Conservation (phyloP, 1,140 invertebrate genomes). For the Hyles vespertilio region DNA sequence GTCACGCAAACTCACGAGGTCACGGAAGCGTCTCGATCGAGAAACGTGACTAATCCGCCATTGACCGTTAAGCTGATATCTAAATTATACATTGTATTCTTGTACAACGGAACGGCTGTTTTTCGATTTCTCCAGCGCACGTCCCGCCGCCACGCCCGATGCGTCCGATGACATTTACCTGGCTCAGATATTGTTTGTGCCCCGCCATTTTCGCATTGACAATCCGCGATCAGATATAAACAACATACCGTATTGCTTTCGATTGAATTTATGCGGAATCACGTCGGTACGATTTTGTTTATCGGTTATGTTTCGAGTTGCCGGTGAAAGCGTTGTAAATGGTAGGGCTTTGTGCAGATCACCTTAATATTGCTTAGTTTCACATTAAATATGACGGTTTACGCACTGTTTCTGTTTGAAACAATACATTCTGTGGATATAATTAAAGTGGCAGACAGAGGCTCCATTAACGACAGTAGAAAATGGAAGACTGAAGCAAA, state of each 20-base stretch:
- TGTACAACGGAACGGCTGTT: constrained; percentile 15
- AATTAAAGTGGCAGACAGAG: too few relatives aligned
- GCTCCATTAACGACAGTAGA: too few relatives aligned
- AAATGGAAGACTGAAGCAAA: too few relatives aligned
- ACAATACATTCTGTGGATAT: too few relatives aligned
- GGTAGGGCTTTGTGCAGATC: too few relatives aligned
- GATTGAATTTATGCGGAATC: constrained; percentile 32
- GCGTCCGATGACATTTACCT: constrained; percentile 34
- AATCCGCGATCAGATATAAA: constrained; percentile 30
- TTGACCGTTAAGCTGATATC: constrained; percentile 35
- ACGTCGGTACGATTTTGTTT: constrained; percentile 26
- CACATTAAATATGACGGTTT: too few relatives aligned
- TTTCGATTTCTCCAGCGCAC: constrained; percentile 31
- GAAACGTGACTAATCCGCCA: constrained; percentile 33
- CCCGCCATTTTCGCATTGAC: constrained; percentile 30
- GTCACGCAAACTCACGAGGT: constrained; percentile 4
- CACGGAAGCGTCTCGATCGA: constrained; percentile 28
- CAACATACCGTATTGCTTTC: constrained; percentile 23
- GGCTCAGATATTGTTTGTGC: constrained; percentile 29
- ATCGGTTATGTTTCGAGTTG: constrained; percentile 16
- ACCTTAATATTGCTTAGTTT: too few relatives aligned
- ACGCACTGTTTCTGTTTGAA: too few relatives aligned
- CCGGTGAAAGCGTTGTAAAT: constrained; percentile 15
- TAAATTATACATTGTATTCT: constrained; percentile 37
- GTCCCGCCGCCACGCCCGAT: constrained; percentile 19